Evolutionary conservation across 2,113 vertebrate species (phyloP), one percentile per base, ranked within the genome.

Genomic region (Nansenia antarctica): DNA sequence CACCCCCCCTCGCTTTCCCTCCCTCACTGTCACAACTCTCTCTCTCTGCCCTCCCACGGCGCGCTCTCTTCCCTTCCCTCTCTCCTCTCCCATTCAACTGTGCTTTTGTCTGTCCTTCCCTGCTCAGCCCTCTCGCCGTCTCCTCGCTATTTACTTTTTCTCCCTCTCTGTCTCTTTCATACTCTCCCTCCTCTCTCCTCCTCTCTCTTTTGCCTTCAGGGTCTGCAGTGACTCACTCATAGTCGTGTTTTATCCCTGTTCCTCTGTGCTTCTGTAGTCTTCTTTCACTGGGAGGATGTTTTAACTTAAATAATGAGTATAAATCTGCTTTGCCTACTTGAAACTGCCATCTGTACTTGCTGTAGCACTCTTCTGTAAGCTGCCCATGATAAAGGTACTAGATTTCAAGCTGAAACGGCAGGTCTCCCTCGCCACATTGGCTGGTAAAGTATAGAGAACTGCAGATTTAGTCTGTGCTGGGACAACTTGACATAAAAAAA

Each of bases 121-220:
- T 68, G 66, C 20, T 69, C 31, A 18, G 5, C 63, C 24, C 26
- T 27, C 34, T 26, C 11, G 9, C 20, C 18, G 3, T 71, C 66
- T 22, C 32, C 20, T 54, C 45, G 3, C 22, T 29, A 29, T 30
- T 49, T 70, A 30, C 22, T 1, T 18, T 35, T 29, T 49, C 35
- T 65, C n/a, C 39, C 24, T 27, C 24, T 12, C 12, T 14, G 11
- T 29, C 35, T 65, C 67, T 76, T 60, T 1, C 18, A 67, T 39
- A 37, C 61, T 68, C 68, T 62, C 62, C 55, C n/a, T 24, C 9
- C 3, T 1, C 29, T 27, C 62, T 42, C 52, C 1, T 5, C 30
- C 47, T 54, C 31, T 55, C 69, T 72, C 66, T 73, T 67, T 70
- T 81, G 81, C 81, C 81, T 75, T 26, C 5, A 75, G 82, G 76